These are phyloP conservation scores for Cebidichthys violaceus DNA, from an alignment of 2,113 vertebrate species.

Conservation along the genomic window DNA sequence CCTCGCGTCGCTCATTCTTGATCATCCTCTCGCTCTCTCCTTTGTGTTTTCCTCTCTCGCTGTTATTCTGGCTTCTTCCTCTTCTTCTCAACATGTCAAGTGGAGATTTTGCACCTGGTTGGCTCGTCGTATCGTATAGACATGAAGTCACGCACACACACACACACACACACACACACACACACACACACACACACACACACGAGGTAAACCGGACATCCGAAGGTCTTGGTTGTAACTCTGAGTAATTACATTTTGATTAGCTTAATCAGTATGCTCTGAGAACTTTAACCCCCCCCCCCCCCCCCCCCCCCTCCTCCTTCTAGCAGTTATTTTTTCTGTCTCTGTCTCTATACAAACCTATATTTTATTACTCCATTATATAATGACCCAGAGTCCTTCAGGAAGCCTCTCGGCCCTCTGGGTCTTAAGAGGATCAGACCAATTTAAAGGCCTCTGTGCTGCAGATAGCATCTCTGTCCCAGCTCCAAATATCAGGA, in stretches of 20 bases:
- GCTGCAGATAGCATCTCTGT: neutral
- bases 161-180: neutral
- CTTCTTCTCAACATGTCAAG: conserved; percentile 28
- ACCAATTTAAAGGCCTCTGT: neutral
- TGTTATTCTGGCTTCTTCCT: conserved; percentile 33
- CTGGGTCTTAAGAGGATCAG: conserved; percentile 17
- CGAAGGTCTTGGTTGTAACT: conserved; percentile 29
- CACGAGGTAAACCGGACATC: conserved; percentile 43
- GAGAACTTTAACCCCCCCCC: conserved; percentile 46
- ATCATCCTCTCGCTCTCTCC: conserved; percentile 16
- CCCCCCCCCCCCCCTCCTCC: neutral
- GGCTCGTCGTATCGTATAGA: neutral
- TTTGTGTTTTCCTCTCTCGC: conserved; percentile 23
- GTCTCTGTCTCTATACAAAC: neutral
- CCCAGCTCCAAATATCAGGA: neutral
- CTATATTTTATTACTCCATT: conserved; percentile 9
- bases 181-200: neutral
- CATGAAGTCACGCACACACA: conserved; percentile 20
- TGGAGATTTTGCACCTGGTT: conserved; percentile 56
- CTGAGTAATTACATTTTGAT: conserved; percentile 88
- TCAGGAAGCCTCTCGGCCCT: neutral
- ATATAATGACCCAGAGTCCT: conserved; percentile 2
- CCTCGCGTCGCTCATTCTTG: neutral
- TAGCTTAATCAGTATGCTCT: conserved; percentile 75
- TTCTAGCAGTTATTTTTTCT: conserved; percentile 5